Percentiles rank a stretch among this genome's conserved stretches.
These are phyloP conservation scores for Sipunculus nudus DNA, from an alignment of 2,888 invertebrate genomes.

Conservation along the genomic window DNA sequence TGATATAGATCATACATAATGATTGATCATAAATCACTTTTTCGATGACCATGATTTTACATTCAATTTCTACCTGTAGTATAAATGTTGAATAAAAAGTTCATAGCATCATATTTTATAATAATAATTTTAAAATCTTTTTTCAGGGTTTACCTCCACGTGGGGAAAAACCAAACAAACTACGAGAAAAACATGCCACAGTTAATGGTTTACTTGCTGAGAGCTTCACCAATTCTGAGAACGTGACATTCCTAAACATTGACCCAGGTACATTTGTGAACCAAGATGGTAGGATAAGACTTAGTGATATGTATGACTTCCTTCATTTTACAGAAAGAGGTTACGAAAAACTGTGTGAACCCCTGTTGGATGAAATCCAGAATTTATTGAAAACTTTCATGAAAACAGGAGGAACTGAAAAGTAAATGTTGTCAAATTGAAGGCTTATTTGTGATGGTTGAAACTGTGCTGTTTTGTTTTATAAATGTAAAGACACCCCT, in stretches of 20 bases:
- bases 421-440: too few relatives aligned
- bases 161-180: slow-evolving; percentile 83
- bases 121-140: too few relatives aligned
- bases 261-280: slow-evolving; percentile 73
- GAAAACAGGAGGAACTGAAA: too few relatives aligned
- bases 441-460: too few relatives aligned
- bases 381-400: slow-evolving; percentile 39
- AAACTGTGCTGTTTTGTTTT: too few relatives aligned
- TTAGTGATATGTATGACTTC: slow-evolving; percentile 92
- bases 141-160: slow-evolving; percentile 86
- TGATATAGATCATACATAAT: too few relatives aligned
- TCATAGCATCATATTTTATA: too few relatives aligned
- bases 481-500: too few relatives aligned
- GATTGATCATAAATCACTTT: too few relatives aligned
- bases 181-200: slow-evolving; percentile 79
- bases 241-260: slow-evolving; percentile 81
- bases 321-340: slow-evolving; percentile 85
- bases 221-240: slow-evolving; percentile 70
- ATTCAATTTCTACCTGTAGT: too few relatives aligned
- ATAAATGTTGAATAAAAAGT: too few relatives aligned
- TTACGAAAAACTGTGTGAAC: slow-evolving; percentile 74
- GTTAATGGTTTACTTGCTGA: slow-evolving; percentile 80
- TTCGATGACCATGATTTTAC: too few relatives aligned
- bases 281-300: slow-evolving; percentile 77
- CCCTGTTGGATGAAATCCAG: slow-evolving; percentile 61